phyloP scores from a whole-genome alignment of 2,888 invertebrate genomes.

The Thymelicus lineola region DNA sequence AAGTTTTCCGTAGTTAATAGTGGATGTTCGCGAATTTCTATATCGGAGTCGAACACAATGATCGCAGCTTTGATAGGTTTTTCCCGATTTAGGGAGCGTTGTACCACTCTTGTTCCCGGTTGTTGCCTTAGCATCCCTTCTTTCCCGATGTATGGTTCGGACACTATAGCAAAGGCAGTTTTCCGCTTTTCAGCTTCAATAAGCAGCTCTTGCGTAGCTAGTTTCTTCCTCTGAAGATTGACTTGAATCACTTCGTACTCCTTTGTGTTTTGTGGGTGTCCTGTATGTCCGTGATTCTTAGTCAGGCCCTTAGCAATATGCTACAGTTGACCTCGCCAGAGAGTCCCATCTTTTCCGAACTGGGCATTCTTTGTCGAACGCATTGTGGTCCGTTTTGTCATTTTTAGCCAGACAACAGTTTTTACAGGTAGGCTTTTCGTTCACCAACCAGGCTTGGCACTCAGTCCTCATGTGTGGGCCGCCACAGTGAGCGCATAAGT shows the following conservation, averaged over 20 bases:
- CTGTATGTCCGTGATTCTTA: too few species aligned
- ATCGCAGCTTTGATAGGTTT: constrained; percentile 34
- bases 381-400: constrained; percentile 13
- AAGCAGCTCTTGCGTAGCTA: constrained; percentile 19
- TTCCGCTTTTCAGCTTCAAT: background rate
- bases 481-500: constrained; percentile 27
- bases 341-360: constrained; percentile 12
- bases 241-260: constrained; percentile 7
- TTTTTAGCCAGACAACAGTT: constrained; percentile 18
- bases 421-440: constrained; percentile 1
- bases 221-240: constrained; percentile 31
- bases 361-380: constrained; percentile 13
- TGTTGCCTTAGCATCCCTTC: too few species aligned
- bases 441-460: background rate
- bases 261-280: too few species aligned
- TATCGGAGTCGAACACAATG: constrained; percentile 19
- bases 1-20: background rate
- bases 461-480: constrained; percentile 14
- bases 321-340: background rate
- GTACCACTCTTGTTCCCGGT: too few species aligned
- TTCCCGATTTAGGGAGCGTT: too few species aligned
- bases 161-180: background rate
- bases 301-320: constrained; percentile 31
- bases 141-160: too few species aligned
- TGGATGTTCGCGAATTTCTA: constrained; percentile 31